A percentile compares a stretch with the other conserved stretches of the same genome.
Conservation (phyloP, 2,888 invertebrate species). For the Platycnemis pennipes region DNA sequence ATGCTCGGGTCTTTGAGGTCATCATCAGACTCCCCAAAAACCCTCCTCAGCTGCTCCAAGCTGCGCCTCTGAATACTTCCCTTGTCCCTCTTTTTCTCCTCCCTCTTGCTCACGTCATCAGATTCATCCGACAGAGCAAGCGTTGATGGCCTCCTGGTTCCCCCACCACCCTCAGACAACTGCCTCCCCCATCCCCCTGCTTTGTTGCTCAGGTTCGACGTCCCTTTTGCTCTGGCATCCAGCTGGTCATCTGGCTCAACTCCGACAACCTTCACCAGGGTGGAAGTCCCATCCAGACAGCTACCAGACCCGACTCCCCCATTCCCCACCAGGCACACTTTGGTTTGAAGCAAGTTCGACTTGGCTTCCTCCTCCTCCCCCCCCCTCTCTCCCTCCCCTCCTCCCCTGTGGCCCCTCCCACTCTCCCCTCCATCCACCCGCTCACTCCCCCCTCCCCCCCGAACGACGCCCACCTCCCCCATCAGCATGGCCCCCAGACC, state of each 20-base stretch:
- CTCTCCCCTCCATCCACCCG: slow-evolving; percentile 70
- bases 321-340: slow-evolving; percentile 57
- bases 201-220: neutral
- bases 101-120: slow-evolving; percentile 41
- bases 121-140: slow-evolving; percentile 76
- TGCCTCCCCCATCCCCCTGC: slow-evolving; percentile 48
- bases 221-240: slow-evolving; percentile 36
- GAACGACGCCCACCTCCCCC: slow-evolving; percentile 74
- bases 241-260: slow-evolving; percentile 80
- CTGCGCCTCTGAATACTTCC: slow-evolving; percentile 57
- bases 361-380: slow-evolving; percentile 71
- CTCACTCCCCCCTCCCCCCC: slow-evolving; percentile 72
- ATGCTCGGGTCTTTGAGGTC: slow-evolving; percentile 86
- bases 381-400: slow-evolving; percentile 63
- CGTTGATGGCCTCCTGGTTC: slow-evolving; percentile 78
- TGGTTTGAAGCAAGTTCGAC: slow-evolving; percentile 71
- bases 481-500: slow-evolving; percentile 74
- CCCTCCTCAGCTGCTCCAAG: slow-evolving; percentile 63
- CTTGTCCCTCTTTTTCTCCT: slow-evolving; percentile 65
- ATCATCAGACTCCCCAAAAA: slow-evolving; percentile 56
- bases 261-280: slow-evolving; percentile 78
- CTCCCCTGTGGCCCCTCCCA: slow-evolving; percentile 68
- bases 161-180: slow-evolving; percentile 32
- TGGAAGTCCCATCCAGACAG: slow-evolving; percentile 47
- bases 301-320: slow-evolving; percentile 49